Percentiles rank a stretch among this genome's conserved stretches.
These are phyloP conservation scores for Orbicella faveolata DNA, from an alignment of 64 coral and sea anemone genomes.

Conservation along the genomic window DNA sequence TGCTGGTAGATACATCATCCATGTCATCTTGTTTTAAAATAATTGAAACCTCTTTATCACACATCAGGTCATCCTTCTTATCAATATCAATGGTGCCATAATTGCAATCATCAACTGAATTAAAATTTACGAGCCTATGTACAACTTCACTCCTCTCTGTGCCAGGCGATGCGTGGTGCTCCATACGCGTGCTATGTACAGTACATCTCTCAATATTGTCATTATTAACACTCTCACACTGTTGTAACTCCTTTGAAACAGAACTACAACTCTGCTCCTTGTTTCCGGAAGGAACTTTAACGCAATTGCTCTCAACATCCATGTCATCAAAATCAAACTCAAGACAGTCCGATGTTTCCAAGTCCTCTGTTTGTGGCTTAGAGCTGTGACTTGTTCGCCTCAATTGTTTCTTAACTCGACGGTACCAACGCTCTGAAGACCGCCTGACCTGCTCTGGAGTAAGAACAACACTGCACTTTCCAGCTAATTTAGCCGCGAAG, in stretches of 20 bases:
- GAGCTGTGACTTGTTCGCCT: constrained; percentile 5
- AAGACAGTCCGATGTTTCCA: background rate
- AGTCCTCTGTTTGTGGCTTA: background rate
- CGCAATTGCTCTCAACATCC: background rate
- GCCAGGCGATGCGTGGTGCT: background rate
- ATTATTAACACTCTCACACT: background rate
- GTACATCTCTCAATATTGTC: background rate
- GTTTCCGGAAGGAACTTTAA: background rate
- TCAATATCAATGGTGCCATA: background rate
- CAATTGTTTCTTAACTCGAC: background rate
- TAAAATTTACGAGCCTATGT: background rate
- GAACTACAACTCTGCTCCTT: background rate
- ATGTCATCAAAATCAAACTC: constrained; percentile 27
- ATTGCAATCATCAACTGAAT: background rate
- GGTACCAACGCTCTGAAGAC: background rate
- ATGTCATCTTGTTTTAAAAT: background rate
- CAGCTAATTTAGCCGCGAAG: background rate
- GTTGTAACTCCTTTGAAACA: background rate
- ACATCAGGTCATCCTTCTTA: background rate
- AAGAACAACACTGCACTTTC: background rate
- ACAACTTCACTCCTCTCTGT: background rate
- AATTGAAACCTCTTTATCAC: constrained; percentile 26
- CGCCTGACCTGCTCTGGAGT: constrained; percentile 1
- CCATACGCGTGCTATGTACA: constrained; percentile 12
- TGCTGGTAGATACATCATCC: background rate